A percentile compares a stretch with the other conserved stretches of the same genome.
phyloP scores from a whole-genome alignment of 2,113 vertebrate species.

The Sitta europaea region DNA sequence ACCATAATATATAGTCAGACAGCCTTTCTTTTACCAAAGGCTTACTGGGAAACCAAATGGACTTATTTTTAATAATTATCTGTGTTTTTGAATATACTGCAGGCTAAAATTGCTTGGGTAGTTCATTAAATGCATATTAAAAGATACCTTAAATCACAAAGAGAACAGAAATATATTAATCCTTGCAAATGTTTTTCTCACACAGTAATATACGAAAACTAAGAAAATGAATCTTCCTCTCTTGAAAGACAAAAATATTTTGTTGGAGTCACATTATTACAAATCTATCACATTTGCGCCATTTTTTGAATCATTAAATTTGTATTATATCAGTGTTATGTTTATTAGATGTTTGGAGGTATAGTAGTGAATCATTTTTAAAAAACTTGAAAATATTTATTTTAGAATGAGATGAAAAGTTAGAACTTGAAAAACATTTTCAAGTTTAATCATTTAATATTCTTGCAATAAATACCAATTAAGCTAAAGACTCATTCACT shows the following conservation, averaged over 20 bases:
- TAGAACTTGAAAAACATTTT: background rate
- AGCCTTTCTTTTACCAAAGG: background rate
- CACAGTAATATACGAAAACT: background rate
- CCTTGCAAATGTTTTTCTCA: background rate
- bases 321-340: background rate
- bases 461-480: background rate
- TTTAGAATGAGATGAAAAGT: background rate
- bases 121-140: background rate
- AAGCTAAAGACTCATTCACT: background rate
- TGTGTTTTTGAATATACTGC: background rate
- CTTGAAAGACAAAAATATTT: background rate
- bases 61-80: background rate
- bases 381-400: background rate
- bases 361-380: background rate
- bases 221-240: background rate
- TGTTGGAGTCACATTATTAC: background rate
- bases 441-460: background rate
- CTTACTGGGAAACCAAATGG: background rate
- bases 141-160: background rate
- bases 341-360: accelerated
- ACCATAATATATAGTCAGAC: background rate
- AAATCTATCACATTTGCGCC: background rate
- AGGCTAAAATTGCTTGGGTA: background rate
- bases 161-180: background rate
- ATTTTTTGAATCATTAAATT: background rate